Evolutionary conservation across 2,113 vertebrate species (phyloP).

Genomic region (Ceratotherium simum): DNA sequence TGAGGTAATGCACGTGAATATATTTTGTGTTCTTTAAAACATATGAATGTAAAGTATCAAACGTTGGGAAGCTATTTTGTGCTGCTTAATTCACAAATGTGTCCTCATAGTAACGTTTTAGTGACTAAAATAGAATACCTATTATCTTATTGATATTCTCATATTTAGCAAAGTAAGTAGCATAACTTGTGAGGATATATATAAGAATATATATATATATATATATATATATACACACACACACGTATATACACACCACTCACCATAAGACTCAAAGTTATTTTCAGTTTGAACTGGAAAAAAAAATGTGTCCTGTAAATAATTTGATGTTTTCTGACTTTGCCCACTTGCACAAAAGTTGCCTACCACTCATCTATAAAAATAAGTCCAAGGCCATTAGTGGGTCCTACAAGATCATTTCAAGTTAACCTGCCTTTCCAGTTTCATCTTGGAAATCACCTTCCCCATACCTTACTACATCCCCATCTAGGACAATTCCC

Average conservation of each 20-base stretch:
- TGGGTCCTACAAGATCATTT: not conserved
- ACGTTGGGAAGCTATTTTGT: not conserved
- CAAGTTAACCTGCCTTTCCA: not conserved
- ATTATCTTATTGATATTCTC: not conserved
- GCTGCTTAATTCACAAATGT: not conserved
- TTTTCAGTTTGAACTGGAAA: not conserved
- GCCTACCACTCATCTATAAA: not conserved
- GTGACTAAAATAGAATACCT: not conserved
- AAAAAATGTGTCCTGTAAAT: not conserved
- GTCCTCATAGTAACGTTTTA: not conserved
- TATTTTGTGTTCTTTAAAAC: not conserved
- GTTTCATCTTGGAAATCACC: not conserved
- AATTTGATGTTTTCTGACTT: not conserved
- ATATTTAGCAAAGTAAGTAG: not conserved
- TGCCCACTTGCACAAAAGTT: not conserved
- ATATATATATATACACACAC: rapidly evolving
- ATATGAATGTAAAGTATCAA: not conserved
- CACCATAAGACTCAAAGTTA: not conserved
- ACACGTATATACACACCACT: not conserved
- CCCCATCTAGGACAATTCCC: not conserved
- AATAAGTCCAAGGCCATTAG: not conserved
- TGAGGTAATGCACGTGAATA: not conserved
- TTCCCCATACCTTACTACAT: not conserved
- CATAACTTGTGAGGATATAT: not conserved
- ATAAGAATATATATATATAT: not conserved